These are phyloP conservation scores for Aplysina aerophoba DNA, from an alignment of 37 sponge, comb jelly and placozoan genomes.

Conservation along the genomic window DNA sequence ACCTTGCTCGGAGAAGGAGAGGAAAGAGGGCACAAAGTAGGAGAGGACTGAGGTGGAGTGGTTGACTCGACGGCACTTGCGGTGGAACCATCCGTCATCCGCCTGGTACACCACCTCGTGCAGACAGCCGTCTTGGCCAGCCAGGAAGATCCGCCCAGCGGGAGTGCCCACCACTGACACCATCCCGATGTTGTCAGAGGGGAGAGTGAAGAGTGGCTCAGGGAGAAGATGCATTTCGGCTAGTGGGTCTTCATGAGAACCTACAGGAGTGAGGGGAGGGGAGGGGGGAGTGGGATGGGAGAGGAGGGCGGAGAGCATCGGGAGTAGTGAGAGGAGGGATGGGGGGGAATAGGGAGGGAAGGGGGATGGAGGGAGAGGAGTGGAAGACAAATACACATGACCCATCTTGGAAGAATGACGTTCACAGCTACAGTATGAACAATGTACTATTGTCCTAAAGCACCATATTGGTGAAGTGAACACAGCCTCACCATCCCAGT, in stretches of 20 bases:
- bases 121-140: conserved; percentile 90
- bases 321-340: too few species aligned
- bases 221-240: conserved; percentile 96
- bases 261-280: neutral
- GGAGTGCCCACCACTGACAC: conserved; percentile 54
- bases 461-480: too few species aligned
- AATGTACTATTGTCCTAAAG: too few species aligned
- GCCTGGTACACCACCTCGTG: conserved; percentile 93
- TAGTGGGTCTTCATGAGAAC: conserved; percentile 41
- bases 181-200: conserved; percentile 86
- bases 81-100: conserved; percentile 91
- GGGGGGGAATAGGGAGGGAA: too few species aligned
- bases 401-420: too few species aligned
- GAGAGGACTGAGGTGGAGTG: conserved; percentile 88
- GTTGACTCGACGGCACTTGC: conserved; percentile 81
- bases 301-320: too few species aligned
- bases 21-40: conserved; percentile 91
- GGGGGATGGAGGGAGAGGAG: too few species aligned
- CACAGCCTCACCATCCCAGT: too few species aligned
- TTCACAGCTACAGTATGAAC: too few species aligned
- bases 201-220: conserved; percentile 89
- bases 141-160: conserved; percentile 84
- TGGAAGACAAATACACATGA: too few species aligned
- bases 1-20: conserved; percentile 87
- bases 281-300: too few species aligned